These are phyloP conservation scores for Acrocephalus arundinaceus DNA, from an alignment of 2,113 vertebrate species.

Conservation along the genomic window DNA sequence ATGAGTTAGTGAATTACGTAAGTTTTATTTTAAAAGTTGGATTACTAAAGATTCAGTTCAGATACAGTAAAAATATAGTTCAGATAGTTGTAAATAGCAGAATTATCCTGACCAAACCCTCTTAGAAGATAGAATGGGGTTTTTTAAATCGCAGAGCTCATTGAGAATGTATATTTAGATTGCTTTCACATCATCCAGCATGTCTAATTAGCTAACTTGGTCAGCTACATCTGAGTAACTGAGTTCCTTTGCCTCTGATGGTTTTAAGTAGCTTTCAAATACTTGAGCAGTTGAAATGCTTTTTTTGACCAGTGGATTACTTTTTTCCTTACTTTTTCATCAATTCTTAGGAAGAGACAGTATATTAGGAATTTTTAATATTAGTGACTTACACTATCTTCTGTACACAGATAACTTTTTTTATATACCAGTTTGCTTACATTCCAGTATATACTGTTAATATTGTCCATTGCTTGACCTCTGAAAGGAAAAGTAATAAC, in stretches of 20 bases:
- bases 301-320: background rate
- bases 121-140: background rate
- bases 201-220: background rate
- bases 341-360: background rate
- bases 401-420: slow-evolving; percentile 72
- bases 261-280: background rate
- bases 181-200: background rate
- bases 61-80: background rate
- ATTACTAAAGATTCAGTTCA: background rate
- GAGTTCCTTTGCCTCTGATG: background rate
- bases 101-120: background rate
- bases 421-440: slow-evolving; percentile 66
- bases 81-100: background rate
- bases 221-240: background rate
- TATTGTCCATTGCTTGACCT: slow-evolving; percentile 83
- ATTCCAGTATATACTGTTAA: slow-evolving; percentile 77
- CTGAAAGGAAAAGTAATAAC: slow-evolving; percentile 92
- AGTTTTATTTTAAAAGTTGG: background rate
- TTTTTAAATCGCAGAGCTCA: background rate
- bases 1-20: background rate
- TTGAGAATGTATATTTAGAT: background rate
- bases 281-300: background rate
- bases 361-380: slow-evolving; percentile 9
- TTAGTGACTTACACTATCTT: slow-evolving; percentile 36
- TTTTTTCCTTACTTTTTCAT: background rate